These are phyloP conservation scores for Garra rufa DNA, from an alignment of 2,113 vertebrate genomes.

Conservation along the genomic window DNA sequence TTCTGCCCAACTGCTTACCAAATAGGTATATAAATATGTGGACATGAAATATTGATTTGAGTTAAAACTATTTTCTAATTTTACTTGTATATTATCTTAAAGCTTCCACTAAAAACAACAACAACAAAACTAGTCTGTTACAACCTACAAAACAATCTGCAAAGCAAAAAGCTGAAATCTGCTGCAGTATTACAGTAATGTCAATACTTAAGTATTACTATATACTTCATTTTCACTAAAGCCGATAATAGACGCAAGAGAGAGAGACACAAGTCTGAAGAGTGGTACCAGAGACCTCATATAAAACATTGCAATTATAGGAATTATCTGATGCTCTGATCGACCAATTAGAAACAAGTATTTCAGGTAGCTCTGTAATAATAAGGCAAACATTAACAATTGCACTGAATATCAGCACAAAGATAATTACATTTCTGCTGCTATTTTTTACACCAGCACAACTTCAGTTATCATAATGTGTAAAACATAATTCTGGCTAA, in stretches of 20 bases:
- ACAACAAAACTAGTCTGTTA: neutral
- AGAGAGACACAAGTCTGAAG: neutral
- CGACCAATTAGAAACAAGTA: neutral
- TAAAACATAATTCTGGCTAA: neutral
- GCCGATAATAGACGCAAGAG: neutral
- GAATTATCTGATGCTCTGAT: neutral
- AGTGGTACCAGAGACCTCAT: neutral
- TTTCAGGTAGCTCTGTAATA: neutral
- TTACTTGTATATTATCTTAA: neutral
- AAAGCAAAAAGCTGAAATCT: neutral
- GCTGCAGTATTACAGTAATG: too few species aligned
- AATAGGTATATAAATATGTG: neutral
- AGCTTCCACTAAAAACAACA: neutral
- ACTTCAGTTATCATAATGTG: neutral
- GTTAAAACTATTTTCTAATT: neutral
- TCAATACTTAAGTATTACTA: neutral
- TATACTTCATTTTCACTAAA: neutral
- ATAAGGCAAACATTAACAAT: too few species aligned
- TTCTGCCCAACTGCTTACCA: neutral
- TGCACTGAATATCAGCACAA: too few species aligned
- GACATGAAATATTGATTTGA: neutral
- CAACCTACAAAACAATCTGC: neutral
- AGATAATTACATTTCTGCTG: too few species aligned
- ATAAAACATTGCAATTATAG: neutral
- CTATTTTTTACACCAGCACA: neutral